Evolutionary conservation across 1,140 invertebrate genomes (phyloP).

Genomic region (Drosophila ironensis): DNA sequence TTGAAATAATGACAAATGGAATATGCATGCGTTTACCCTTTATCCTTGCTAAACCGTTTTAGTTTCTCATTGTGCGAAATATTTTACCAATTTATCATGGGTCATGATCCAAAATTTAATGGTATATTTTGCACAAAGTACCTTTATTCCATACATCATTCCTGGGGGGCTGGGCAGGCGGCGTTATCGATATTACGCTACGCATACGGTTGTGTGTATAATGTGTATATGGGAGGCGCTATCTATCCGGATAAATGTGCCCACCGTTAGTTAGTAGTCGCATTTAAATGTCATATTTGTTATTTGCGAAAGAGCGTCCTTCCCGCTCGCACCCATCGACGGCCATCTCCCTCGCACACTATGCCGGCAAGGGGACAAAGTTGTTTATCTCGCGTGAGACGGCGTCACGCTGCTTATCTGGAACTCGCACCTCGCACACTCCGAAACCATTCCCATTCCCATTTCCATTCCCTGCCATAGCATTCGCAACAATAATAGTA

Average conservation of each 20-base stretch:
- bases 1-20: background rate
- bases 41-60: background rate
- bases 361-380: background rate
- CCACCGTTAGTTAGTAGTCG: slow-evolving; percentile 8
- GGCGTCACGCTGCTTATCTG: slow-evolving; percentile 70
- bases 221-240: background rate
- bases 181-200: slow-evolving; percentile 21
- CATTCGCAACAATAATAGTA: background rate
- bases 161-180: slow-evolving; percentile 10
- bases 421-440: slow-evolving; percentile 43
- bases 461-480: too few species aligned
- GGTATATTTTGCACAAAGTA: background rate
- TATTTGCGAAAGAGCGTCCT: slow-evolving; percentile 24
- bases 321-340: background rate
- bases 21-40: background rate
- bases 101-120: slow-evolving; percentile 2
- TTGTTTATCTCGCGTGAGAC: slow-evolving; percentile 69
- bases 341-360: background rate
- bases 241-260: slow-evolving; percentile 15
- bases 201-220: slow-evolving; percentile 1
- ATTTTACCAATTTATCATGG: too few species aligned
- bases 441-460: slow-evolving; percentile 8
- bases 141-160: slow-evolving; percentile 4
- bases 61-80: too few species aligned
- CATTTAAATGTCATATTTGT: slow-evolving; percentile 49